Conservation (phyloP, 1,140 invertebrate species). For the Xylocopa sonorina region DNA sequence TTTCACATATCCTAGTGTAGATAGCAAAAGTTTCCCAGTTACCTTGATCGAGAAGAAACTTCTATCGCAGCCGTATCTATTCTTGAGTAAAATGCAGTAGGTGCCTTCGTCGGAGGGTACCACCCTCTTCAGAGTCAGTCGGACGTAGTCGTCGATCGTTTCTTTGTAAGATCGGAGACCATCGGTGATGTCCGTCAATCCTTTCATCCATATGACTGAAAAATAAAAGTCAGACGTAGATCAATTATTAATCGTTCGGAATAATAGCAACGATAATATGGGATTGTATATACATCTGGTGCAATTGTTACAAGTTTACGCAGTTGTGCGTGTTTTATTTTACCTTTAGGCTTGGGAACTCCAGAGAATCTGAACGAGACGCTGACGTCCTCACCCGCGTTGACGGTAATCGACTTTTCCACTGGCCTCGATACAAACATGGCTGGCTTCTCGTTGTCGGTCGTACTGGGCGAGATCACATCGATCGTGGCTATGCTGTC, state of each 20-base stretch:
- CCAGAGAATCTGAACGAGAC: constrained; percentile 90
- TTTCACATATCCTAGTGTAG: no score
- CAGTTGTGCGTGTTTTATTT: constrained; percentile 47
- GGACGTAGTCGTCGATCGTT: constrained; percentile 91
- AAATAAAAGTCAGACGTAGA: not conserved
- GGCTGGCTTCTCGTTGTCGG: constrained; percentile 87
- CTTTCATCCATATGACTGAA: constrained; percentile 93
- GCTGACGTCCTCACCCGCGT: constrained; percentile 89
- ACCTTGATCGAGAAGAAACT: constrained; percentile 92
- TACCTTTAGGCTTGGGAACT: constrained; percentile 92
- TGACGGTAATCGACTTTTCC: constrained; percentile 88
- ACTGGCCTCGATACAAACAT: constrained; percentile 88
- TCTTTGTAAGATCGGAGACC: constrained; percentile 90
- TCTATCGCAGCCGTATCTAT: constrained; percentile 93
- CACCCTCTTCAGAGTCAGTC: constrained; percentile 93
- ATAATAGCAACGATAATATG: no score
- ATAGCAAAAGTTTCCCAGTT: constrained; percentile 58
- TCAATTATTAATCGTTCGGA: not conserved
- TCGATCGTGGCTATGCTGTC: constrained; percentile 87
- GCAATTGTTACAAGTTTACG: no score
- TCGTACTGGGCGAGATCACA: constrained; percentile 84
- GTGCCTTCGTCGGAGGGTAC: constrained; percentile 94
- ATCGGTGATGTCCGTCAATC: constrained; percentile 90
- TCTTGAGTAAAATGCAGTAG: constrained; percentile 96
- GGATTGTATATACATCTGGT: no score